These are phyloP conservation scores for Jordanella pulchra DNA, from an alignment of 2,797 vertebrate species.

Conservation along the genomic window DNA sequence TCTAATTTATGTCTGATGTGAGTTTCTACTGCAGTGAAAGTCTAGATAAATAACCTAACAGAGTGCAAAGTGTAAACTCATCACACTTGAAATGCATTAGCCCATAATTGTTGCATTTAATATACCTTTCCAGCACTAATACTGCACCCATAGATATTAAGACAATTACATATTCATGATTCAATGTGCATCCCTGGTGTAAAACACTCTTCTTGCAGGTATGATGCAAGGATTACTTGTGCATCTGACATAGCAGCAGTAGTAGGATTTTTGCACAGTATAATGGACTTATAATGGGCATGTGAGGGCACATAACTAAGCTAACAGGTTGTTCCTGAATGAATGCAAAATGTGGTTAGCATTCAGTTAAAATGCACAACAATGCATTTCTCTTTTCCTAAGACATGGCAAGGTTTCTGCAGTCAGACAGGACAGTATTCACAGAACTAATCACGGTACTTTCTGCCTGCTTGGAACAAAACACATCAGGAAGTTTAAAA, in stretches of 20 bases:
- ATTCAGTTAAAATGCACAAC: conserved; percentile 1
- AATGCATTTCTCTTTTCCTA: conserved; percentile 1
- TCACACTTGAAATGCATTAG: neutral
- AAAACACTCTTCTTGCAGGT: neutral
- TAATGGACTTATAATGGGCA: neutral
- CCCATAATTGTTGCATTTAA: neutral
- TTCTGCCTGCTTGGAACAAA: conserved; percentile 50
- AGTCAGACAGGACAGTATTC: conserved; percentile 22
- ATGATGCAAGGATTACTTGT: neutral
- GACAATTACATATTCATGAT: neutral
- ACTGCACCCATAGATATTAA: neutral
- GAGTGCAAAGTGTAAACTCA: neutral
- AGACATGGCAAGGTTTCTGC: conserved; percentile 28
- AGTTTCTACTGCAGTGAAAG: neutral
- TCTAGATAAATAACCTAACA: neutral
- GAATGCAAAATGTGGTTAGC: conserved; percentile 7
- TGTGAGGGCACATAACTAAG: neutral
- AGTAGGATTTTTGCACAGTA: no score
- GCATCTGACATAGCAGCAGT: no score
- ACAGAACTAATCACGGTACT: conserved; percentile 19
- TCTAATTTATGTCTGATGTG: neutral
- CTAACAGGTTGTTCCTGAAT: no score
- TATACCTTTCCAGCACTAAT: neutral
- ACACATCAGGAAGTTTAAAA: conserved; percentile 58
- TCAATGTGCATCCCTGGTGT: neutral